Conservation (phyloP, 2,797 vertebrate genomes). For the Tympanoctomys barrerae region DNA sequence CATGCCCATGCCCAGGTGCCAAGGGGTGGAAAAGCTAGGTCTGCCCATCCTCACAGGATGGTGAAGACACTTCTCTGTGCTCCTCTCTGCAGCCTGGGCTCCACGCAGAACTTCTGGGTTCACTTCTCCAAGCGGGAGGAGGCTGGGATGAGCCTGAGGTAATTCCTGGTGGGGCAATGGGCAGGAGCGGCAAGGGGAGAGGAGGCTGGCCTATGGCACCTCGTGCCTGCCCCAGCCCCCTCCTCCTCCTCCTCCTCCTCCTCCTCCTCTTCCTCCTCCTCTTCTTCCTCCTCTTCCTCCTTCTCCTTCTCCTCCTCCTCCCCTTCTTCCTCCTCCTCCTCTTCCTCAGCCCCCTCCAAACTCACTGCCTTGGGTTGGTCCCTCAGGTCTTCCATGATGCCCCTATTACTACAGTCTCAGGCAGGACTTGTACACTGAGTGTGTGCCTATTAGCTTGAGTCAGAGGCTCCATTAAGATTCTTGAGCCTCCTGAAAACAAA, state of each 20-base stretch:
- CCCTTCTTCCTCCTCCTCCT: background rate
- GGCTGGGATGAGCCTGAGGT: conserved; percentile 91
- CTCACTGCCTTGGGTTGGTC: background rate
- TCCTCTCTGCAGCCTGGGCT: conserved; percentile 88
- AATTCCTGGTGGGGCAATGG: background rate
- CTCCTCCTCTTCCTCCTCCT: no score
- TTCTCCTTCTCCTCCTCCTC: no score
- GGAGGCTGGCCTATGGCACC: background rate
- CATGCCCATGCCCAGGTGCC: rapidly evolving
- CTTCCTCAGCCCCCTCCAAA: background rate
- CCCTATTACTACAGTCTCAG: background rate
- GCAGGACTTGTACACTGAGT: background rate
- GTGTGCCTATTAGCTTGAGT: background rate
- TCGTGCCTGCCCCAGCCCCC: background rate
- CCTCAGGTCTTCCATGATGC: rapidly evolving
- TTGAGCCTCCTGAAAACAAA: background rate
- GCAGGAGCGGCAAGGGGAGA: background rate
- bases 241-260: background rate
- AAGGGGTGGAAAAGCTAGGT: background rate
- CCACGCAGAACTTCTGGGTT: conserved; percentile 88
- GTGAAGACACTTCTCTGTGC: rapidly evolving
- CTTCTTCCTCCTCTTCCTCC: no score
- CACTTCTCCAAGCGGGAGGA: conserved; percentile 83
- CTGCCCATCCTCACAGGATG: background rate
- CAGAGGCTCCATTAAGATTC: background rate